Evolutionary conservation across 2,797 vertebrate species (phyloP).

Genomic region (Brachymystax lenok): DNA sequence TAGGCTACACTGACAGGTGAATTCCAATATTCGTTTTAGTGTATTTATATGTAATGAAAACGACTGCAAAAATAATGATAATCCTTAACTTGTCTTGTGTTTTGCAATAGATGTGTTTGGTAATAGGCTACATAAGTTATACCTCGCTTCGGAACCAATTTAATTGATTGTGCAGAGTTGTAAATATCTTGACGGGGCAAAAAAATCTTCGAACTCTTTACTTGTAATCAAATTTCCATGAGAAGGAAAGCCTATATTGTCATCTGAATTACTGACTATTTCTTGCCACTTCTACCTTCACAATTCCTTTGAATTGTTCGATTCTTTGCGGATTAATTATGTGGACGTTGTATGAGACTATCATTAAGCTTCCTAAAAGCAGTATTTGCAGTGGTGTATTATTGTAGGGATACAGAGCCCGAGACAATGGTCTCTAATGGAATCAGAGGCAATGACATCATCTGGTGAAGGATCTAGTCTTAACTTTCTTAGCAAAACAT

Average conservation of each 20-base stretch:
- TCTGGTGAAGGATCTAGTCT: neutral
- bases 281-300: neutral
- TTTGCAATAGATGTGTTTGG: constrained; percentile 2
- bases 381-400: constrained; percentile 22
- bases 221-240: constrained; percentile 36
- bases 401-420: neutral
- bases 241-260: constrained; percentile 2
- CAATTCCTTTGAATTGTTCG: neutral
- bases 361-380: constrained; percentile 13
- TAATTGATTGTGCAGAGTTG: constrained; percentile 53
- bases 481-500: neutral
- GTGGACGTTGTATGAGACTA: neutral
- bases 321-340: neutral
- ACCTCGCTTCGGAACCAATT: constrained; percentile 45
- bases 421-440: constrained; percentile 16
- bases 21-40: constrained; percentile 14
- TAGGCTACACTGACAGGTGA: neutral
- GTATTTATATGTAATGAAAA: constrained; percentile 19
- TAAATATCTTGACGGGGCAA: constrained; percentile 52
- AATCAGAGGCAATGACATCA: neutral
- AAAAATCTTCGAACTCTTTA: constrained; percentile 30
- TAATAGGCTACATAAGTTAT: constrained; percentile 45
- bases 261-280: constrained; percentile 14
- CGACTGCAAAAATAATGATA: neutral
- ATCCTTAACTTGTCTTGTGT: constrained; percentile 1